Base-by-base conservation (phyloP, 1,140 invertebrate genomes). In the Rhizoglyphus robini region DNA sequence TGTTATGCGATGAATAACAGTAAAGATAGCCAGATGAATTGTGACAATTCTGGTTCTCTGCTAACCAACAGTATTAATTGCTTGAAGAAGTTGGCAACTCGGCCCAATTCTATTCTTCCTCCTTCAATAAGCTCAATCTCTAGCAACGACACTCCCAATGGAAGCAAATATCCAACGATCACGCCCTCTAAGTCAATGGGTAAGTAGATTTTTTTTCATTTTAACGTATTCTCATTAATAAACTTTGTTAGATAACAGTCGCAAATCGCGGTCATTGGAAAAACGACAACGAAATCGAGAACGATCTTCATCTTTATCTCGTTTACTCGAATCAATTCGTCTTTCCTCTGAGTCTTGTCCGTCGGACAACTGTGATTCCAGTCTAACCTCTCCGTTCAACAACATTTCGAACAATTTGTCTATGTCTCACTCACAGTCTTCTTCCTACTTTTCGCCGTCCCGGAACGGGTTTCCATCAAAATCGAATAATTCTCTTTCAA, bases 401-500 rank as follows among this genome's bases (percentile, higher is more conserved):
- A 29, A 46, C 25, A 59, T 46, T 32, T 27, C 32, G 18, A 34
- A 60, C 36, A 1, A 41, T 18, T 34, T 3, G 15, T 30, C 54
- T 1, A 60, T 29, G 3, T 32, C 3, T 13, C 58, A 60, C 3
- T 60, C 58, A 38, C 27, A 60, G 15, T 60, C 27, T 20, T 59
- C 57, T 4, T 59, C 57, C 23, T 59, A 5, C 5, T 59, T 27
- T 11, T 8, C 57, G n/a, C 58, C 15, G 3, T n/a, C 15, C 15
- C 15, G 58, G 13, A 29, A 29, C 15, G 27, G 15, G 27, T 65
- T 32, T 30, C 11, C 8, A 30, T 18, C 18, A 75, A 71, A 71
- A 49, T 65, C 74, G 75, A 46, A 30, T 31, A 63, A 38, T 46
- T 27, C 61, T 46, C 32, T 94, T 47, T 86, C 85, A 23, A 75